These are phyloP conservation scores for Actias luna DNA, from an alignment of 2,888 invertebrate genomes.

Conservation along the genomic window DNA sequence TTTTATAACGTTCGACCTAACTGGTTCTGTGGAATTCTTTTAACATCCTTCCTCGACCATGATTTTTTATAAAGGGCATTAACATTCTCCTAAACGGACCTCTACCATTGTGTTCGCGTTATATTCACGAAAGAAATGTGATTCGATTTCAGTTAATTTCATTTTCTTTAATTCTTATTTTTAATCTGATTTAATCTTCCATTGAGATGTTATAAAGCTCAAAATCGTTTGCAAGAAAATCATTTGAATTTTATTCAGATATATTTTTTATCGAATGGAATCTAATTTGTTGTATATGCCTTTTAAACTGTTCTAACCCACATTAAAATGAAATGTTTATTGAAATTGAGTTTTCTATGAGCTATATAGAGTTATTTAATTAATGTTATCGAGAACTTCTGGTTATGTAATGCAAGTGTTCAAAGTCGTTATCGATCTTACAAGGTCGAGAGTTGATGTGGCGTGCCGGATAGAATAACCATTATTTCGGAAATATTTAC, in stretches of 20 bases:
- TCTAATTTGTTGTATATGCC: not conserved
- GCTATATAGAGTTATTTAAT: not conserved
- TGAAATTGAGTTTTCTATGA: too few relatives aligned
- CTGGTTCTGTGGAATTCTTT: slow-evolving; percentile 32
- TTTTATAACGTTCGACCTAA: slow-evolving; percentile 11
- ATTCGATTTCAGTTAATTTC: not conserved
- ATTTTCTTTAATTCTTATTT: not conserved
- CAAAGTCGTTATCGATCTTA: slow-evolving; percentile 51
- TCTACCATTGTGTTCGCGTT: slow-evolving; percentile 25
- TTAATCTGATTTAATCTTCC: not conserved
- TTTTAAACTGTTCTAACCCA: not conserved
- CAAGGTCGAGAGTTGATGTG: slow-evolving; percentile 53
- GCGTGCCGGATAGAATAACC: slow-evolving; percentile 38
- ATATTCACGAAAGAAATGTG: slow-evolving; percentile 20
- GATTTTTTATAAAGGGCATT: slow-evolving; percentile 25
- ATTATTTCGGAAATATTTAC: slow-evolving; percentile 48
- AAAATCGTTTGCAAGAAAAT: not conserved
- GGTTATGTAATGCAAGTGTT: slow-evolving; percentile 19
- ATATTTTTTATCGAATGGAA: not conserved
- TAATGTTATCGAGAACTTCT: slow-evolving; percentile 14
- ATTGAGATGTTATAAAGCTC: not conserved
- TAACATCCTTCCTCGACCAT: slow-evolving; percentile 41
- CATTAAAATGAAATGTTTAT: not conserved
- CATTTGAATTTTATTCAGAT: not conserved
- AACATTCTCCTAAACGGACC: slow-evolving; percentile 24